A percentile compares a stretch with the other conserved stretches of the same genome.
Evolutionary conservation across 2,888 invertebrate genomes (phyloP).

Genomic region (Catocala fraxini): DNA sequence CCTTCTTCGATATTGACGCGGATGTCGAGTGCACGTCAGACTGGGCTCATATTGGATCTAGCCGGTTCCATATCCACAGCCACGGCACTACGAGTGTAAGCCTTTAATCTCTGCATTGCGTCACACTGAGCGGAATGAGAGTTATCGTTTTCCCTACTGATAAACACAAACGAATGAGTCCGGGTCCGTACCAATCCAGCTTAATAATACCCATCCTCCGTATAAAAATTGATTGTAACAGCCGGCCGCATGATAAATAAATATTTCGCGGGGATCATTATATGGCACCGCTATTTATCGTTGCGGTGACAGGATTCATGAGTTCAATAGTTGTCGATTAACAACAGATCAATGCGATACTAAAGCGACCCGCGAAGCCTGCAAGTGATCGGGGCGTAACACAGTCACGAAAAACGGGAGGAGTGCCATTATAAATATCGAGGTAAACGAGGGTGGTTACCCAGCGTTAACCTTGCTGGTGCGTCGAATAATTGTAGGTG

Average conservation of each 20-base stretch:
- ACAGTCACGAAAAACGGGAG: conserved; percentile 37
- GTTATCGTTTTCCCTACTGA: conserved; percentile 82
- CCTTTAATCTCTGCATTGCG: conserved; percentile 86
- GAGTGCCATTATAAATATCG: conserved; percentile 53
- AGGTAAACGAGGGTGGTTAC: conserved; percentile 59
- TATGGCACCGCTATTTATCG: conserved; percentile 66
- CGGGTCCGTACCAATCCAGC: conserved; percentile 62
- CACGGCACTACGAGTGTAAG: conserved; percentile 74
- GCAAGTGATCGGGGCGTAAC: conserved; percentile 42
- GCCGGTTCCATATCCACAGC: conserved; percentile 66
- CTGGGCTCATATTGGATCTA: conserved; percentile 77
- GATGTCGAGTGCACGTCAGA: conserved; percentile 67
- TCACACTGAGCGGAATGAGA: conserved; percentile 83
- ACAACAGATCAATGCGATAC: conserved; percentile 57
- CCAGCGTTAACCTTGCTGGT: conserved; percentile 63
- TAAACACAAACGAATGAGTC: conserved; percentile 83
- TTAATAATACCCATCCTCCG: conserved; percentile 73
- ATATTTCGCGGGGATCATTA: conserved; percentile 64
- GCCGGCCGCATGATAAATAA: conserved; percentile 57
- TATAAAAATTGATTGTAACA: conserved; percentile 79
- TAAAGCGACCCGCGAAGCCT: conserved; percentile 33
- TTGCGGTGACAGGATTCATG: conserved; percentile 72
- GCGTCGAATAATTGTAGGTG: conserved; percentile 71
- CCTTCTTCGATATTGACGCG: conserved; percentile 64
- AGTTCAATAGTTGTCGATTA: conserved; percentile 69